Conservation (phyloP, 1,140 invertebrate genomes). For the Tetranychus cinnabarinus region DNA sequence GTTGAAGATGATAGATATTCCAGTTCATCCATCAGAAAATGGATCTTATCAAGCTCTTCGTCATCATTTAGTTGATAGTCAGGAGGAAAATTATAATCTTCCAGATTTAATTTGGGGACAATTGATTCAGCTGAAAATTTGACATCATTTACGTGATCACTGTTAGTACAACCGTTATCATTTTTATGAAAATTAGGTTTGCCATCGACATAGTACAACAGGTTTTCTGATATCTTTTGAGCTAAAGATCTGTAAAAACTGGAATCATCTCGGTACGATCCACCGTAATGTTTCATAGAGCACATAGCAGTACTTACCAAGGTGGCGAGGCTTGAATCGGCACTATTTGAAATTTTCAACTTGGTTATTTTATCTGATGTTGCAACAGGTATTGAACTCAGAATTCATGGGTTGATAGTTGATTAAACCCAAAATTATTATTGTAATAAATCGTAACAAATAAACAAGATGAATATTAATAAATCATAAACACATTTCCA, state of each 20-base stretch:
- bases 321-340: too few species aligned
- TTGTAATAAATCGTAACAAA: too few species aligned
- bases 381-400: too few species aligned
- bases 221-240: slow-evolving; percentile 36
- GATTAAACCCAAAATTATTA: too few species aligned
- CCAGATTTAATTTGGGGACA: neutral
- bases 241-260: slow-evolving; percentile 27
- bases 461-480: too few species aligned
- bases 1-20: neutral
- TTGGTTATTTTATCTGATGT: too few species aligned
- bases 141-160: neutral
- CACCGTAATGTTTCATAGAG: too few species aligned
- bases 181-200: slow-evolving; percentile 17
- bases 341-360: too few species aligned
- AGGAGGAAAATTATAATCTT: slow-evolving; percentile 13
- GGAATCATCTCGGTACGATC: too few species aligned
- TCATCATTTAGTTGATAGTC: slow-evolving; percentile 2
- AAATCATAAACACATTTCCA: too few species aligned
- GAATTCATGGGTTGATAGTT: too few species aligned
- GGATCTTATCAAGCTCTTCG: neutral
- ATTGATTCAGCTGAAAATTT: neutral
- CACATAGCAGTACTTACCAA: too few species aligned
- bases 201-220: slow-evolving; percentile 35
- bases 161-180: neutral
- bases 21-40: neutral